Evolutionary conservation across 2,888 invertebrate genomes (phyloP).

Genomic region (Drosophila anomalipes): DNA sequence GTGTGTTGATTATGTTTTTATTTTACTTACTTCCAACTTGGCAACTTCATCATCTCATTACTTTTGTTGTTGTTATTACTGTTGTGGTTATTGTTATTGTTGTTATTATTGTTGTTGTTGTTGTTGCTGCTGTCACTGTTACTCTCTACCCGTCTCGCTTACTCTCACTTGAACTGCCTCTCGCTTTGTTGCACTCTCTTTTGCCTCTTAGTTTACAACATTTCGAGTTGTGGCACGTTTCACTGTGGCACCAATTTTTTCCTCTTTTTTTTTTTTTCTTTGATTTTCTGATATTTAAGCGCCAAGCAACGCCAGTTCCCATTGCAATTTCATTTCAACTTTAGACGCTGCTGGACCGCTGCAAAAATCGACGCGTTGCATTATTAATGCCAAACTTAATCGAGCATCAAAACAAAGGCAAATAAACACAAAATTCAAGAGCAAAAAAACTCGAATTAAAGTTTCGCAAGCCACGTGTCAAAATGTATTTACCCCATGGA

Average conservation of each 20-base stretch:
- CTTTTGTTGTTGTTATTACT: constrained; percentile 19
- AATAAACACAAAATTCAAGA: constrained; percentile 11
- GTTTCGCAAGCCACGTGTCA: constrained; percentile 18
- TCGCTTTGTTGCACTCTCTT: constrained; percentile 44
- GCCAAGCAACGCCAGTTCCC: constrained; percentile 45
- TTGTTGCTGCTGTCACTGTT: not conserved
- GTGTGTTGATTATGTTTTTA: constrained; percentile 67
- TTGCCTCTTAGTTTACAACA: constrained; percentile 20
- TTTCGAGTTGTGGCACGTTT: constrained; percentile 65
- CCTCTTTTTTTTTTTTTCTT: constrained; percentile 59
- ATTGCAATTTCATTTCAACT: constrained; percentile 70
- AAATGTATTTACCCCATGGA: constrained; percentile 75
- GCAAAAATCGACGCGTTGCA: constrained; percentile 40
- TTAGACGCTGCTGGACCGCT: constrained; percentile 51
- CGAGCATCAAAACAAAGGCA: constrained; percentile 3
- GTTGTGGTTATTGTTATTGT: constrained; percentile 1
- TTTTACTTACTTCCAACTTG: constrained; percentile 60
- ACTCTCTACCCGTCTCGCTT: constrained; percentile 12
- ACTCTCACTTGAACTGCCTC: constrained; percentile 5
- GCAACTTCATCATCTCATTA: constrained; percentile 56
- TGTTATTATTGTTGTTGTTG: constrained; percentile 19
- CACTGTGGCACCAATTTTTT: constrained; percentile 57
- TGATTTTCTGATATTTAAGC: constrained; percentile 75
- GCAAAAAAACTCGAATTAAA: constrained; percentile 16
- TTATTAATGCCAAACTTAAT: constrained; percentile 14